Percentiles rank a stretch among this genome's conserved stretches.
Conservation (phyloP, 2,888 invertebrate species). For the Steromphala cineraria region DNA sequence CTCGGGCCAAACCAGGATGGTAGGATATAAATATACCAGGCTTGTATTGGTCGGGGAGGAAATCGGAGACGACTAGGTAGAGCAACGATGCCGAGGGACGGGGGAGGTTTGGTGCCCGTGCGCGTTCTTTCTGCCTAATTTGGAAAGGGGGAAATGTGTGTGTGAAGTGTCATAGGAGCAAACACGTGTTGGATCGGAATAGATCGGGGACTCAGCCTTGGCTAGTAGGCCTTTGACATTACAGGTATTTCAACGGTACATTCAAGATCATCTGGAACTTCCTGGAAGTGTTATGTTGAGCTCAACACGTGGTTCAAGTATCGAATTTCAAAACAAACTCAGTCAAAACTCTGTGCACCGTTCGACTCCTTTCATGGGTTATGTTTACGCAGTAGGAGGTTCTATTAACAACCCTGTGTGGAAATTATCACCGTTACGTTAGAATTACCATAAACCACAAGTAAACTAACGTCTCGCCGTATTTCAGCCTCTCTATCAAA, state of each 20-base stretch:
- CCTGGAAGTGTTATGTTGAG: not conserved
- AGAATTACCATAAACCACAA: too few species aligned
- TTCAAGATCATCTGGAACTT: too few species aligned
- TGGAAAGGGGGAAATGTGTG: conserved; percentile 9
- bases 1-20: conserved; percentile 5
- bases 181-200: not conserved
- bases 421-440: too few species aligned
- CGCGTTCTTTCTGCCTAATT: conserved; percentile 20
- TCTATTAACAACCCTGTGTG: not conserved
- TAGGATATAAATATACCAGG: conserved; percentile 10
- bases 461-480: too few species aligned
- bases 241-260: not conserved
- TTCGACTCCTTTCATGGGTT: not conserved
- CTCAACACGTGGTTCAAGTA: not conserved
- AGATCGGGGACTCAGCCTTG: not conserved
- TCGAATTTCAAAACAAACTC: conserved; percentile 9
- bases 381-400: not conserved
- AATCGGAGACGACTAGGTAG: not conserved
- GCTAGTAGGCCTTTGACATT: not conserved
- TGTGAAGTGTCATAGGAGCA: not conserved
- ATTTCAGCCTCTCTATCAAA: too few species aligned
- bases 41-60: conserved; percentile 7
- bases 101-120: conserved; percentile 13
- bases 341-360: not conserved
- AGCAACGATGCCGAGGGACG: not conserved